Conservation (phyloP, 1,140 invertebrate genomes). For the Diprion similis region DNA sequence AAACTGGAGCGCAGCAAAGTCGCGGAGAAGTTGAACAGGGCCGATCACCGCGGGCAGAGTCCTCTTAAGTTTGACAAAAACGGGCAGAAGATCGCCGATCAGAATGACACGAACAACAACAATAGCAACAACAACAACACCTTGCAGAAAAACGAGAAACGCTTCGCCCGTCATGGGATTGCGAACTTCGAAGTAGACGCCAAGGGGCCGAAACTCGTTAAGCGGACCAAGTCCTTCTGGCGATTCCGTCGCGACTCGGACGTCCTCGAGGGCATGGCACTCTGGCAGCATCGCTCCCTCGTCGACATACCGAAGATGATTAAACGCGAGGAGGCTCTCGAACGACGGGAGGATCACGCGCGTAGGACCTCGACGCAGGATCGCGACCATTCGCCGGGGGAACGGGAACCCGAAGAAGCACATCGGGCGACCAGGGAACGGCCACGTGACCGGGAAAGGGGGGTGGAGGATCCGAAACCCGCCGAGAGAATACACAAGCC, state of each 20-base stretch:
- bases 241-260: slow-evolving; percentile 75
- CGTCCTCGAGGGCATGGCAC: slow-evolving; percentile 82
- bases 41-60: not conserved
- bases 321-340: slow-evolving; percentile 61
- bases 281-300: slow-evolving; percentile 85
- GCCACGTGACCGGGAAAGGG: slow-evolving; percentile 25
- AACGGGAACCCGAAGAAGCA: slow-evolving; percentile 52
- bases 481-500: slow-evolving; percentile 55
- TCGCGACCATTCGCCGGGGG: slow-evolving; percentile 50
- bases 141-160: slow-evolving; percentile 7
- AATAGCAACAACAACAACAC: slow-evolving; percentile 60
- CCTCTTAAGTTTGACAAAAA: slow-evolving; percentile 31
- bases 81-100: slow-evolving; percentile 20
- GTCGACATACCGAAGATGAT: slow-evolving; percentile 70
- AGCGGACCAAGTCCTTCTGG: slow-evolving; percentile 86
- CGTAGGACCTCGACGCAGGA: slow-evolving; percentile 49
- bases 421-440: slow-evolving; percentile 50
- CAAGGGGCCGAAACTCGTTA: slow-evolving; percentile 67
- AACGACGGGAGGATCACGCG: slow-evolving; percentile 59
- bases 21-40: slow-evolving; percentile 47
- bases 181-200: too few relatives aligned
- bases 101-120: slow-evolving; percentile 67
- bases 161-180: too few relatives aligned
- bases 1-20: slow-evolving; percentile 55
- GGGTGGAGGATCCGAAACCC: slow-evolving; percentile 51